These are phyloP conservation scores for Masnerella sp. DNA, from an alignment of 2,888 invertebrate species.

Conservation along the genomic window DNA sequence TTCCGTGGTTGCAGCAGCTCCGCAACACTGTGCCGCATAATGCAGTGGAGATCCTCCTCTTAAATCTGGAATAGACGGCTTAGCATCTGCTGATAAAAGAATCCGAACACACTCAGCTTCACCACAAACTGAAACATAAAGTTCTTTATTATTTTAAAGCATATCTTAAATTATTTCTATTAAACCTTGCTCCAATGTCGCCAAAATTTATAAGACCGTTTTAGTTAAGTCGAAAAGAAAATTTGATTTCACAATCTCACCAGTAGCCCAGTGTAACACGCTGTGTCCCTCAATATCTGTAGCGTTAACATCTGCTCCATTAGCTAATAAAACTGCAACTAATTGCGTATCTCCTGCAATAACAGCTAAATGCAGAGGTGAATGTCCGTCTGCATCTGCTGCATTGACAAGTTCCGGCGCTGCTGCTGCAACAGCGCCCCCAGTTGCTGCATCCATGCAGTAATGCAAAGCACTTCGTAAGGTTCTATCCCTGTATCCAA, in stretches of 20 bases:
- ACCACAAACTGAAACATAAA: conserved; percentile 87
- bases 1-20: conserved; percentile 82
- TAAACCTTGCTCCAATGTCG: not conserved
- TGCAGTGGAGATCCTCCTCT: conserved; percentile 97
- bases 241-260: too few relatives aligned
- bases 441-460: conserved; percentile 84
- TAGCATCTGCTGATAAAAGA: conserved; percentile 90
- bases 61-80: conserved; percentile 92
- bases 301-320: conserved; percentile 93
- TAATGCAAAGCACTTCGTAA: conserved; percentile 95
- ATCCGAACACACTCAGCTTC: conserved; percentile 93
- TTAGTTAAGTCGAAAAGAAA: too few relatives aligned
- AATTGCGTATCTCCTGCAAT: conserved; percentile 94
- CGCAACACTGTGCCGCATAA: conserved; percentile 98
- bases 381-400: conserved; percentile 95
- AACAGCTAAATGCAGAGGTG: conserved; percentile 96
- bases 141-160: not conserved
- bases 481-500: conserved; percentile 87
- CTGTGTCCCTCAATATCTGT: conserved; percentile 97
- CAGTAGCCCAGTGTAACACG: conserved; percentile 98
- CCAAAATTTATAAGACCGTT: too few relatives aligned
- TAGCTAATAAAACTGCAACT: conserved; percentile 90
- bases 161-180: not conserved
- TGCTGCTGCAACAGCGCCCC: conserved; percentile 87
- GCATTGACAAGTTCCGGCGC: conserved; percentile 92